Conservation (phyloP, 2,888 invertebrate genomes). For the Ennomos fuscantarius region DNA sequence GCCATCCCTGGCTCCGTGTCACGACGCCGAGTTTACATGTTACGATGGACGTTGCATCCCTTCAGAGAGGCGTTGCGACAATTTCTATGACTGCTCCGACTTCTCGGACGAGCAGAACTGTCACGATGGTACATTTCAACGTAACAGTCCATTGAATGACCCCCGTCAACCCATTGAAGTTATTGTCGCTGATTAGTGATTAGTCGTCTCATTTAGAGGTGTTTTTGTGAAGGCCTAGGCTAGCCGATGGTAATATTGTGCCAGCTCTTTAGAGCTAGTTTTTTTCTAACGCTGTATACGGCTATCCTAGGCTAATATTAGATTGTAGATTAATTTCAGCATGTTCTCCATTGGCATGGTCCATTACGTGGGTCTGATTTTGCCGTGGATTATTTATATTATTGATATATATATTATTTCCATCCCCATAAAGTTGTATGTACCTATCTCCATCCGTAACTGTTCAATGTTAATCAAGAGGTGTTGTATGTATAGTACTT, state of each 20-base stretch:
- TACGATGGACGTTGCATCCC: slow-evolving; percentile 92
- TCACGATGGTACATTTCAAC: slow-evolving; percentile 79
- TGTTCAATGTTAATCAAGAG: no score
- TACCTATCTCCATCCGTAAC: no score
- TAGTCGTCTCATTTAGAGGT: slow-evolving; percentile 6
- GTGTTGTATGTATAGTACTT: no score
- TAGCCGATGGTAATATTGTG: not conserved
- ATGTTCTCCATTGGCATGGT: no score
- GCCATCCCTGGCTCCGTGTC: slow-evolving; percentile 77
- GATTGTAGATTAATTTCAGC: no score
- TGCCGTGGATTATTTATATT: no score
- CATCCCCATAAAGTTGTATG: no score
- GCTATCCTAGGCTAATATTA: slow-evolving; percentile 2
- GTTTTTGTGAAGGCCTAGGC: slow-evolving; percentile 1
- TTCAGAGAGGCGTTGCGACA: slow-evolving; percentile 92
- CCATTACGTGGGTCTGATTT: no score
- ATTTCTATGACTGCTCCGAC: slow-evolving; percentile 95
- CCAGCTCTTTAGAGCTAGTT: no score
- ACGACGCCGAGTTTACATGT: slow-evolving; percentile 89
- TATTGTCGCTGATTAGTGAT: slow-evolving; percentile 11
- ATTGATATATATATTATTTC: no score
- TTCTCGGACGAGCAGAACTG: slow-evolving; percentile 96
- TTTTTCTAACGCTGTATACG: not conserved
- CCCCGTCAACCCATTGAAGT: slow-evolving; percentile 46
- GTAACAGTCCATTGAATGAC: slow-evolving; percentile 13